These are phyloP conservation scores for Trachythela sp. DNA, from an alignment of 64 coral and sea anemone genomes.

Conservation along the genomic window DNA sequence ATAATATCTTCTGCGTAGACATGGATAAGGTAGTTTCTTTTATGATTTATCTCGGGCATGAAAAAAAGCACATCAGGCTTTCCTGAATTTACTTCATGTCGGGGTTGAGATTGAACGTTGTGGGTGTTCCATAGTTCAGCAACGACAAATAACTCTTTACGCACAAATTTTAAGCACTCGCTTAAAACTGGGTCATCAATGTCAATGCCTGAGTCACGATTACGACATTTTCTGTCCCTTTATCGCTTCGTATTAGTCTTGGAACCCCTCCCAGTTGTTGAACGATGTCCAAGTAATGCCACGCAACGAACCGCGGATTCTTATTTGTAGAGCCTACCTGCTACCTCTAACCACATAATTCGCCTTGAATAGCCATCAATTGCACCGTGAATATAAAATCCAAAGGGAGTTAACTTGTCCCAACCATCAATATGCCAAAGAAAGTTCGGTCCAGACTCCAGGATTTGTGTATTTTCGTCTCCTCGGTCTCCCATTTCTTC, in stretches of 20 bases:
- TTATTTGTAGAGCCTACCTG: not conserved
- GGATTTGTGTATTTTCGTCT: not conserved
- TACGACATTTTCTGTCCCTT: not conserved
- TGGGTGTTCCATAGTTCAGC: too few relatives aligned
- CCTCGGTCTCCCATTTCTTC: not conserved
- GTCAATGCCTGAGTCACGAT: not conserved
- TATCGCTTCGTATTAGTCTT: not conserved
- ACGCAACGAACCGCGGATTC: not conserved
- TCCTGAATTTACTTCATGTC: too few relatives aligned
- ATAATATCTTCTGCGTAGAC: too few relatives aligned
- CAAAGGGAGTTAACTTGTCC: too few relatives aligned
- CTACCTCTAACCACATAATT: not conserved
- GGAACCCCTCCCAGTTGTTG: not conserved
- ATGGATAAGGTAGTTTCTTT: too few relatives aligned
- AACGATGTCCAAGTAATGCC: not conserved
- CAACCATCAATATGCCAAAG: not conserved
- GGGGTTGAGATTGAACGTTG: too few relatives aligned
- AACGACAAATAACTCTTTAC: too few relatives aligned
- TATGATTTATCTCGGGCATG: too few relatives aligned
- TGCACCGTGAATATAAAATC: too few relatives aligned
- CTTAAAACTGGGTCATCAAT: not conserved
- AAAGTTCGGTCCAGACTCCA: not conserved
- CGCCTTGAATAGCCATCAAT: not conserved
- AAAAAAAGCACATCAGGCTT: too few relatives aligned
- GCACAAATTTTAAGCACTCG: not conserved